Conservation (phyloP, 1,140 invertebrate genomes). For the Gerris buenoi region DNA sequence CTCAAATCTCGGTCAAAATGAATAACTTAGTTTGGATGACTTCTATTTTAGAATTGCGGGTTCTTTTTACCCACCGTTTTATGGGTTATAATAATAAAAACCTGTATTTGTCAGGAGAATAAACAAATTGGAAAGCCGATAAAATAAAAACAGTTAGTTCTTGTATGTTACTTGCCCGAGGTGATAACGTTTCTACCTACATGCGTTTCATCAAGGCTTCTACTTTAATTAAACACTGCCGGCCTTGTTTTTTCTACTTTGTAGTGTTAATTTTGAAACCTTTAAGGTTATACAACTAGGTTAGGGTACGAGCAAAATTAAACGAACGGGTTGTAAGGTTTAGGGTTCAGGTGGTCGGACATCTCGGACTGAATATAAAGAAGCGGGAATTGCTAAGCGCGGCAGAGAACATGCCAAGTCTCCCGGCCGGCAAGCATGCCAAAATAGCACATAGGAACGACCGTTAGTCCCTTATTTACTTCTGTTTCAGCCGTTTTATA, state of each 20-base stretch:
- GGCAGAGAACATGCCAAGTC: neutral
- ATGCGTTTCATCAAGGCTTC: neutral
- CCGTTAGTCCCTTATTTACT: neutral
- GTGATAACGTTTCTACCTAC: no score
- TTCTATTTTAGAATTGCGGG: no score
- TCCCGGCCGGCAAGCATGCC: neutral
- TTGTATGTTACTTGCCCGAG: no score
- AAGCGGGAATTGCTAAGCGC: no score
- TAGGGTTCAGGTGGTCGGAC: neutral
- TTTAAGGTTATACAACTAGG: neutral
- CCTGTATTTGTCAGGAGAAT: no score
- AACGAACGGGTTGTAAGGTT: neutral
- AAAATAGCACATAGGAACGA: neutral
- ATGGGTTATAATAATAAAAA: no score
- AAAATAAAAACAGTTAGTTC: no score
- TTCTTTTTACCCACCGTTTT: no score
- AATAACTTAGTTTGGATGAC: no score
- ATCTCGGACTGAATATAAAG: neutral
- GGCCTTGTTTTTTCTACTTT: neutral
- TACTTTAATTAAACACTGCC: neutral
- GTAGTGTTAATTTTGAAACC: neutral
- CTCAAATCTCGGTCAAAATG: no score
- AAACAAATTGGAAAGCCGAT: no score
- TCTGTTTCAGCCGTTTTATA: neutral
- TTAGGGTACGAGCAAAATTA: neutral